phyloP scores from a whole-genome alignment of 1,140 invertebrate species.

The Sycophaga agraensis region DNA sequence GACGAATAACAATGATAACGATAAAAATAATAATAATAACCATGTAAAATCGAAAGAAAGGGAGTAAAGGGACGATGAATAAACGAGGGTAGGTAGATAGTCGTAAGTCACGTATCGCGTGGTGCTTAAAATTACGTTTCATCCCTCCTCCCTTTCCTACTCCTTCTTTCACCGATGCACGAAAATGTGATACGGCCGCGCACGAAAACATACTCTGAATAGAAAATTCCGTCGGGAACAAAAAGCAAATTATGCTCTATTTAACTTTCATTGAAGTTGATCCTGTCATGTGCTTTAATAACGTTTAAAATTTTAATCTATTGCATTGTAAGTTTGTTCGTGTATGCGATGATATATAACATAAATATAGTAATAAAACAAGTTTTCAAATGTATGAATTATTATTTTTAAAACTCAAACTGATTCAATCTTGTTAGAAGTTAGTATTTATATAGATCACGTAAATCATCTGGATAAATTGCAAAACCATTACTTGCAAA shows the following conservation, averaged over 20 bases:
- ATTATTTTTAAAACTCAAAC: too few relatives aligned
- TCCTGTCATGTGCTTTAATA: too few relatives aligned
- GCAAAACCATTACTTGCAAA: too few relatives aligned
- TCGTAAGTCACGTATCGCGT: constrained; percentile 31
- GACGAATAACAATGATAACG: too few relatives aligned
- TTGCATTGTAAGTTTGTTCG: too few relatives aligned
- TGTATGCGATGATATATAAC: too few relatives aligned
- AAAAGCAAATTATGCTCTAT: constrained; percentile 13
- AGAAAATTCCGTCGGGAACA: constrained; percentile 6
- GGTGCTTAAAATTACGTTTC: constrained; percentile 28
- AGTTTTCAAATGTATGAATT: too few relatives aligned
- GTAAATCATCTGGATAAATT: too few relatives aligned
- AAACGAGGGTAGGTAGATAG: constrained; percentile 16
- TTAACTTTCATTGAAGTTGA: constrained; percentile 12
- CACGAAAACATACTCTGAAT: constrained; percentile 2
- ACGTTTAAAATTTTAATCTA: too few relatives aligned
- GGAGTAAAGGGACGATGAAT: background rate
- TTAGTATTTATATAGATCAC: too few relatives aligned
- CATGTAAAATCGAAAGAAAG: background rate
- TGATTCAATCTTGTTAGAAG: too few relatives aligned
- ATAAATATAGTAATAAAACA: too few relatives aligned
- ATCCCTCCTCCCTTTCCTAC: background rate
- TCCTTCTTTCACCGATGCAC: background rate
- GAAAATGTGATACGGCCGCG: constrained; percentile 6
- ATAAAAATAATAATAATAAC: background rate